phyloP scores from a whole-genome alignment of 2,888 invertebrate genomes.

The Drosophila cognata region DNA sequence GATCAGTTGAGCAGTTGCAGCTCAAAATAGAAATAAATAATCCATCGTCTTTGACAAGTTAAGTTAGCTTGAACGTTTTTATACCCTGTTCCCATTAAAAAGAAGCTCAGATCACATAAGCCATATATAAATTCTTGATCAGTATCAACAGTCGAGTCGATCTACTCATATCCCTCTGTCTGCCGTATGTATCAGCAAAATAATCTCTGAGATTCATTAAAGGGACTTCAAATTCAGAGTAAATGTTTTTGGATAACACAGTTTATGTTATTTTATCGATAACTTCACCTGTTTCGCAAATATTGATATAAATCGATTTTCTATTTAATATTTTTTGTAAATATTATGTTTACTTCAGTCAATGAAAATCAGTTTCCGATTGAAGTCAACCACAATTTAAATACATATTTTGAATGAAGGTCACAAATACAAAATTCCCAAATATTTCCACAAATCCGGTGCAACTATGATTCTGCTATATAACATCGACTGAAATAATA shows the following conservation, averaged over 20 bases:
- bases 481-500: background rate
- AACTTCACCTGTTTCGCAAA: accelerated
- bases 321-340: background rate
- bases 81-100: background rate
- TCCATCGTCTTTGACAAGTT: background rate
- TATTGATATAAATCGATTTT: background rate
- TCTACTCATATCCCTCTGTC: background rate
- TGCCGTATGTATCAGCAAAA: background rate
- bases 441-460: accelerated
- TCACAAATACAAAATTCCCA: background rate
- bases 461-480: background rate
- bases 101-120: background rate
- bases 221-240: too few species aligned
- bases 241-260: too few species aligned
- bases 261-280: background rate
- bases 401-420: background rate
- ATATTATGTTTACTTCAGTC: background rate
- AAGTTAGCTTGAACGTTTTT: background rate
- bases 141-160: background rate
- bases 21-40: background rate
- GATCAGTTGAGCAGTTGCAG: background rate
- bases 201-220: background rate
- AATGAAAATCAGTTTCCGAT: background rate
- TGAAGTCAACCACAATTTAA: background rate
- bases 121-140: background rate